These are phyloP conservation scores for Luffia ferchaultella DNA, from an alignment of 2,888 invertebrate species.

Conservation along the genomic window DNA sequence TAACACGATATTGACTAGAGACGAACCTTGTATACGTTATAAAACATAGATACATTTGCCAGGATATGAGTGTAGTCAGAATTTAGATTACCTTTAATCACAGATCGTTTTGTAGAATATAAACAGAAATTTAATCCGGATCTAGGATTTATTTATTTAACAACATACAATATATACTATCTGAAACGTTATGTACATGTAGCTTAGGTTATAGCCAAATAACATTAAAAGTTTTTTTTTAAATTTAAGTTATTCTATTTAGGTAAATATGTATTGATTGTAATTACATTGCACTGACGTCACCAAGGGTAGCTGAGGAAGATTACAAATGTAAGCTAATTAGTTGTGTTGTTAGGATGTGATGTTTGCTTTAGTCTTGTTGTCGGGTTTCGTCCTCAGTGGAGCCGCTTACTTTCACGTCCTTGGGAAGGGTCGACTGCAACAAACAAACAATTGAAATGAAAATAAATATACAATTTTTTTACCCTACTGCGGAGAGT, in stretches of 20 bases:
- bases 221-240: constrained; percentile 43
- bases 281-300: constrained; percentile 22
- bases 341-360: neutral
- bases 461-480: too few species aligned
- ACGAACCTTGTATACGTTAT: neutral
- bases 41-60: constrained; percentile 16
- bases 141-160: constrained; percentile 18
- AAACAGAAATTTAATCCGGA: constrained; percentile 21
- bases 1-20: constrained; percentile 33
- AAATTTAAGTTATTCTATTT: constrained; percentile 24
- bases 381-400: constrained; percentile 50
- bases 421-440: constrained; percentile 51
- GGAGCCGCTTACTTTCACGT: constrained; percentile 48
- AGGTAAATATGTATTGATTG: constrained; percentile 25
- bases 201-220: constrained; percentile 40
- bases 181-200: constrained; percentile 46
- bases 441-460: constrained; percentile 21
- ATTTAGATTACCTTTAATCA: constrained; percentile 13
- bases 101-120: constrained; percentile 14
- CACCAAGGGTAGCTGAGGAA: constrained; percentile 34
- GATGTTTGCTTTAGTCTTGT: constrained; percentile 33
- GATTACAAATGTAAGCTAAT: constrained; percentile 13
- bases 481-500: too few species aligned
- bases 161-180: constrained; percentile 35
- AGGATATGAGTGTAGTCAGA: constrained; percentile 11